Percentiles rank a stretch among this genome's conserved stretches.
These are phyloP conservation scores for Melolontha melolontha DNA, from an alignment of 2,888 invertebrate genomes.

Conservation along the genomic window DNA sequence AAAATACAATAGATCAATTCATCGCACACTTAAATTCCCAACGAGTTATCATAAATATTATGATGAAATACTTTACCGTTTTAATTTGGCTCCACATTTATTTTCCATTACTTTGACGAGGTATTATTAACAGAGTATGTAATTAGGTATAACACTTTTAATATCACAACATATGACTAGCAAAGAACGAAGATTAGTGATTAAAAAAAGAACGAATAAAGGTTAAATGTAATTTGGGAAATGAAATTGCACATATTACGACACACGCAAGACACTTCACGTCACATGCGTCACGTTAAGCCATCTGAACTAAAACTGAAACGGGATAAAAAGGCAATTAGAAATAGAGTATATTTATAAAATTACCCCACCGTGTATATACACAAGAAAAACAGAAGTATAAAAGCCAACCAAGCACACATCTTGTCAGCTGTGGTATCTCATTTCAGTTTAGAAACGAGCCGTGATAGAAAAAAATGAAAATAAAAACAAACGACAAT, in stretches of 20 bases:
- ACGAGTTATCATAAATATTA: not conserved
- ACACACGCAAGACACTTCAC: constrained; percentile 26
- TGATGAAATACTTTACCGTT: constrained; percentile 23
- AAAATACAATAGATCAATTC: not conserved
- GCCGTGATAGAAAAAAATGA: constrained; percentile 18
- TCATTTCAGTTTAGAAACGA: constrained; percentile 33
- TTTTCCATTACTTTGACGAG: constrained; percentile 9
- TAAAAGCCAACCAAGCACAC: constrained; percentile 29
- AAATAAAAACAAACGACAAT: constrained; percentile 21
- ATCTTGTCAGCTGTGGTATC: constrained; percentile 37
- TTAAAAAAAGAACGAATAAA: too few species aligned
- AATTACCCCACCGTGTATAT: constrained; percentile 53
- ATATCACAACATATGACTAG: constrained; percentile 6
- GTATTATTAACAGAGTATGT: constrained; percentile 6
- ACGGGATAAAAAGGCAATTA: constrained; percentile 48
- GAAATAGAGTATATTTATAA: constrained; percentile 55
- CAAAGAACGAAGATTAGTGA: not conserved
- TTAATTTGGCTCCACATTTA: constrained; percentile 12
- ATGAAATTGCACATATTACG: not conserved
- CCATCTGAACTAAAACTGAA: constrained; percentile 36
- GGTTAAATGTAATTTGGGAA: too few species aligned
- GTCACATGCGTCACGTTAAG: constrained; percentile 28
- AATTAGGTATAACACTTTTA: constrained; percentile 4
- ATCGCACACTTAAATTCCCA: not conserved
- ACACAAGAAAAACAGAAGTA: constrained; percentile 39